Base-by-base conservation (phyloP, 2,113 vertebrate species). In the Coryphaenoides rupestris region DNA sequence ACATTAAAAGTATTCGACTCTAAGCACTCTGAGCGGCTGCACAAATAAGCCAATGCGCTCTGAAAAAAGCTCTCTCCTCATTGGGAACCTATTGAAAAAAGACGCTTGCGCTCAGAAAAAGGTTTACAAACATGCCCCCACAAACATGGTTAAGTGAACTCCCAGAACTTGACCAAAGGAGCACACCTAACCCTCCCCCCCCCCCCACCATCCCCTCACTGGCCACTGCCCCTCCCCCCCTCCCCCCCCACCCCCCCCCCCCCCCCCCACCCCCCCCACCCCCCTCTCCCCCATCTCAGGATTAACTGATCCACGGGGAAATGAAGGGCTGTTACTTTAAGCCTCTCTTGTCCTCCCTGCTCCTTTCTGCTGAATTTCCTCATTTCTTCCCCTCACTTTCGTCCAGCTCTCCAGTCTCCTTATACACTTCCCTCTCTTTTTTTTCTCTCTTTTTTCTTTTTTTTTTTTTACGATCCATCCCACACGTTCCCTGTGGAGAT, bases 271-370 rank as follows among this genome's bases (percentile, higher is more conserved):
- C 63, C 68, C 63, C 60, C 60, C 65, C 52, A 58, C 50, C 60
- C 59, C 61, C 65, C 52, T 56, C 50, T 59, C 59, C 61, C 60
- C 70, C 58, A 68, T 75, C 73, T 86, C 81, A 75, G 70, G 74
- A 84, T 83, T 83, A 78, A 83, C 85, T 77, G 83, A 72, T 79
- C 73, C 79, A 77, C 65, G 19, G 70, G 84, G 79, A 85, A 80
- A 83, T 85, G 77, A 85, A 85, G 77, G 72, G 62, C 45, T 76
- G 72, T 79, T 83, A 78, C 70, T 80, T 59, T 66, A 74, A 78
- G 77, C 75, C 66, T 77, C 70, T 78, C 77, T 82, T 79, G 77
- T 74, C 75, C 72, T 76, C 71, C 60, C n/a, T 19, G 14, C 15
- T 16, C 15, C 6, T 79, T 82, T 86, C 54, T 84, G 78, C 81